Base-by-base conservation (phyloP, 2,113 vertebrate species). In the Corythoichthys intestinalis region DNA sequence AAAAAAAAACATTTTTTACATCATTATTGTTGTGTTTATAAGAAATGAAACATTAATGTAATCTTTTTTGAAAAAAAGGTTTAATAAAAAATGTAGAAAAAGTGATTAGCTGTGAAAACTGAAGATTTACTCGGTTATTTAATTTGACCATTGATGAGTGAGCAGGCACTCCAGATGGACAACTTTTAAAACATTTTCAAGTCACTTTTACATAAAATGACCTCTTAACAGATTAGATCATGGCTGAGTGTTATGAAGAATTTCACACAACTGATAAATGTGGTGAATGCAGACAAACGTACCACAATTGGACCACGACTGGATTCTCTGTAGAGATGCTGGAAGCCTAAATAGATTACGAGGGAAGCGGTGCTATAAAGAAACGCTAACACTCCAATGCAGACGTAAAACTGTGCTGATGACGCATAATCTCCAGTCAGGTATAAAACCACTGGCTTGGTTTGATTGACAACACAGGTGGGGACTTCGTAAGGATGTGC, bases 391-490 rank as follows among this genome's bases (percentile, higher is more conserved):
- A 98, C 95, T 67, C 94, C 96, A 34, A 98, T 83, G 41, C 93
- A 93, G 67, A 98, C 96, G 0, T 92, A 99, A 81, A 98, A 99
- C 86, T 98, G 90, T 0, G 95, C 94, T 0, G 96, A 94, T 12
- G 97, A 95, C 0, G 96, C 87, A 66, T 95, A 89, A 74, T 99
- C 93, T 6, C 96, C 96, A 1, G 78, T 67, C 75, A 98, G 93
- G 77, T 86, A 79, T 69, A 34, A 79, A 2, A 34, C 41, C 0
- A 61, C 62, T 0, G 81, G 17, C 0, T 57, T 66, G 0, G 79
- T 77, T n/a, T 4, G 0, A 2, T 84, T 89, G 63, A 8, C 50
- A 0, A 61, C 48, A 47, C 97, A 99, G 5, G 52, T 46, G 0
- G 94, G 92, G 81, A 94, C 91, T 4, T 75, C 1, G 59, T 92